phyloP scores from a whole-genome alignment of 2,888 invertebrate genomes.

The Phortica okadai region DNA sequence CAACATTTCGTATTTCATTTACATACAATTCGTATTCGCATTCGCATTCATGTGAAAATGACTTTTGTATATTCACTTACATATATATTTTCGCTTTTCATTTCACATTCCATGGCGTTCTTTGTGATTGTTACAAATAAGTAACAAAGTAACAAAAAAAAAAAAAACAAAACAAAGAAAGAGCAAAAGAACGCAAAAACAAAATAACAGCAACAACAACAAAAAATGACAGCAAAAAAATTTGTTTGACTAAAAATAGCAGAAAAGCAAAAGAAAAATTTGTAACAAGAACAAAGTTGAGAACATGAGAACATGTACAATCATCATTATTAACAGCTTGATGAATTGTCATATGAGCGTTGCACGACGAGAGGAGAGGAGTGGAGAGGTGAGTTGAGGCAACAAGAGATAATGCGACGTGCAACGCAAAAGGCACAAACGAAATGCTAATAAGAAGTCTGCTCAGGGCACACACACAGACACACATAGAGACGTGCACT shows the following conservation, averaged over 20 bases:
- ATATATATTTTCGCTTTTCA: not conserved
- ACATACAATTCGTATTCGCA: conserved; percentile 30
- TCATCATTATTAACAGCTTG: not conserved
- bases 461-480: conserved; percentile 20
- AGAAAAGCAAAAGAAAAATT: not conserved
- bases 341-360: not conserved
- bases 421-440: not conserved
- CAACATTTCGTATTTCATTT: conserved; percentile 26
- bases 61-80: not conserved
- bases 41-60: conserved; percentile 32
- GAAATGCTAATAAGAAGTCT: conserved; percentile 26
- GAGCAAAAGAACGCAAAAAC: not conserved
- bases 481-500: not conserved
- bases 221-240: too few species aligned
- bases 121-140: not conserved
- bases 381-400: not conserved
- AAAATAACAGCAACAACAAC: not conserved
- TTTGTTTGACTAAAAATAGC: too few species aligned
- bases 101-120: not conserved
- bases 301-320: not conserved
- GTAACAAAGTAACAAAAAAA: not conserved
- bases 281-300: not conserved
- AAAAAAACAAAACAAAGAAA: not conserved
- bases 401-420: too few species aligned
- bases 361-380: not conserved